These are phyloP conservation scores for Macrochelys suwanniensis DNA, from an alignment of 2,797 vertebrate genomes.

Conservation along the genomic window DNA sequence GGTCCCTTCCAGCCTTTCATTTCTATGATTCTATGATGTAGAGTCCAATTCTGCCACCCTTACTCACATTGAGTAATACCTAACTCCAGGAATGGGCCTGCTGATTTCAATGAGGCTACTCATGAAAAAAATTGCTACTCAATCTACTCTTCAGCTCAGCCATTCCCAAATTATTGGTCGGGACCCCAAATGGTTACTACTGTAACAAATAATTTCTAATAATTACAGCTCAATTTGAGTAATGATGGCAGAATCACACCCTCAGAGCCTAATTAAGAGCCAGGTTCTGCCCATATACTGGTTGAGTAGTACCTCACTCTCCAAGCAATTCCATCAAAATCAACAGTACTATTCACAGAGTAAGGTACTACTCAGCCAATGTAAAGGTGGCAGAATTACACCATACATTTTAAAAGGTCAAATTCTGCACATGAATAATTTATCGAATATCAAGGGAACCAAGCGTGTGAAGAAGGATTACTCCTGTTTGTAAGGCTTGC, in stretches of 20 bases:
- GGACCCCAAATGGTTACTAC: not conserved
- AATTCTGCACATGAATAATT: not conserved
- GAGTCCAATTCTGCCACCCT: not conserved
- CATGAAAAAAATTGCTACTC: not conserved
- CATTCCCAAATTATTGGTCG: not conserved
- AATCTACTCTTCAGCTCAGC: not conserved
- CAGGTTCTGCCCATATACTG: conserved; percentile 1
- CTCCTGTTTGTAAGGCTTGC: not conserved
- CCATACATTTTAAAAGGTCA: not conserved
- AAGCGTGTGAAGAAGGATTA: not conserved
- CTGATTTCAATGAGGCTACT: not conserved
- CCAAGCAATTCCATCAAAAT: conserved; percentile 55
- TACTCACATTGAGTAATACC: accelerated
- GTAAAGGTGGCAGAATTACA: conserved; percentile 31
- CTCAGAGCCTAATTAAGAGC: conserved; percentile 49
- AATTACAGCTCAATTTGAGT: conserved; percentile 52
- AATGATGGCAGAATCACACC: conserved; percentile 49
- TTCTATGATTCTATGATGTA: not conserved
- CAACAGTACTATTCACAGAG: conserved; percentile 53
- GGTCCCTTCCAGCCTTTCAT: not conserved
- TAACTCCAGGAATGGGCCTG: not conserved
- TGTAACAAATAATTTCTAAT: conserved; percentile 67
- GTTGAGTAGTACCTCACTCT: conserved; percentile 51
- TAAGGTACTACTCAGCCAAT: conserved; percentile 18
- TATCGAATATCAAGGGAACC: not conserved